Evolutionary conservation across 2,888 invertebrate genomes (phyloP).

Genomic region (Pandemis corylana): DNA sequence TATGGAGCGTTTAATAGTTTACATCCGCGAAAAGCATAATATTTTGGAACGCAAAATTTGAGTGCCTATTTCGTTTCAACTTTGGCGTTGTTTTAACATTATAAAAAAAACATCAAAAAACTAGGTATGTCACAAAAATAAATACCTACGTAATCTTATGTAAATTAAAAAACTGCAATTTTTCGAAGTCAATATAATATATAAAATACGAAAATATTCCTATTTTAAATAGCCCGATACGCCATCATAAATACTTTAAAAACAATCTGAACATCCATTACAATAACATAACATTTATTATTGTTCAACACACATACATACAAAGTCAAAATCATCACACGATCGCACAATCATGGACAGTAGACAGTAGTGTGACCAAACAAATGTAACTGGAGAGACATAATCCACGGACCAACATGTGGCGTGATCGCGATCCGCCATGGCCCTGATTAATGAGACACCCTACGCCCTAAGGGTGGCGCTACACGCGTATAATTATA

Average conservation of each 20-base stretch:
- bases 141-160: too few relatives aligned
- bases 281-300: too few relatives aligned
- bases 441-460: constrained; percentile 73
- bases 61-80: neutral
- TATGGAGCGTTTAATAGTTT: neutral
- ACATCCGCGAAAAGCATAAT: neutral
- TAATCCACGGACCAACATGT: constrained; percentile 67
- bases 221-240: too few relatives aligned
- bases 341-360: constrained; percentile 43
- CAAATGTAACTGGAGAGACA: constrained; percentile 60
- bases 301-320: neutral
- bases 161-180: too few relatives aligned
- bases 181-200: too few relatives aligned
- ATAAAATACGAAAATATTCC: too few relatives aligned
- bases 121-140: too few relatives aligned
- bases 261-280: too few relatives aligned
- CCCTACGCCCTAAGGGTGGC: constrained; percentile 47
- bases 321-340: neutral
- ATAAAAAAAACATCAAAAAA: too few relatives aligned
- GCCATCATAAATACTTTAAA: too few relatives aligned
- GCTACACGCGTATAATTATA: constrained; percentile 43
- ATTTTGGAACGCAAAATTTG: neutral
- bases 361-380: constrained; percentile 56
- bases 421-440: constrained; percentile 70
- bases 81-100: too few relatives aligned